phyloP scores from a whole-genome alignment of 2,797 vertebrate genomes.

The Phrynocephalus forsythii region DNA sequence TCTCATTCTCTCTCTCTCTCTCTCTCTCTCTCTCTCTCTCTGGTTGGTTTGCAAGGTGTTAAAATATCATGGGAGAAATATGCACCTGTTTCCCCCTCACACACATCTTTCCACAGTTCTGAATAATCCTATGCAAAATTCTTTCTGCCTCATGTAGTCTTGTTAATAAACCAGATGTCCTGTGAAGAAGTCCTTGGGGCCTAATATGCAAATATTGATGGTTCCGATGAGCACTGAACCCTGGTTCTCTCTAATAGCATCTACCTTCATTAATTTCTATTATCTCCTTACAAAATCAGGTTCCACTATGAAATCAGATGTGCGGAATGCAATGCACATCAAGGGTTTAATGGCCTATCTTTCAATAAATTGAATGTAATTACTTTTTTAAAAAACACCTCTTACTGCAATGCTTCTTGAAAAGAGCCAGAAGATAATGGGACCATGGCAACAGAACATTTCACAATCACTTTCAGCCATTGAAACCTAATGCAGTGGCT shows the following conservation, averaged over 20 bases:
- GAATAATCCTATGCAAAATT: slow-evolving; percentile 57
- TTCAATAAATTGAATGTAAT: slow-evolving; percentile 79
- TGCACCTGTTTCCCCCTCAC: too few species aligned
- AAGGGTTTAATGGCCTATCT: slow-evolving; percentile 71
- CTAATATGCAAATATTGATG: slow-evolving; percentile 76
- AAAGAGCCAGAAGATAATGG: slow-evolving; percentile 66
- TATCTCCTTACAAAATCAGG: slow-evolving; percentile 70
- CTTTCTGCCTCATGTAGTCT: slow-evolving; percentile 59
- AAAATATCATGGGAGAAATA: too few species aligned
- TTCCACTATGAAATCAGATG: slow-evolving; percentile 63
- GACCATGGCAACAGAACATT: slow-evolving; percentile 56
- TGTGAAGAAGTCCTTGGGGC: slow-evolving; percentile 55
- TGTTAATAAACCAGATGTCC: slow-evolving; percentile 69
- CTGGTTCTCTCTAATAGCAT: slow-evolving; percentile 71
- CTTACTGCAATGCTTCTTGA: slow-evolving; percentile 67
- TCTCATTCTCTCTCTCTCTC: slow-evolving; percentile 17
- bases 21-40: slow-evolving; percentile 15
- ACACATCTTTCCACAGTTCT: slow-evolving; percentile 43
- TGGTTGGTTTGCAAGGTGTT: not conserved
- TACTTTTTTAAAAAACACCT: slow-evolving; percentile 46
- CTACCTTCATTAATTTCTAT: slow-evolving; percentile 73
- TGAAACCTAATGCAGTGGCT: slow-evolving; percentile 62
- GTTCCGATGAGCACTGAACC: slow-evolving; percentile 66
- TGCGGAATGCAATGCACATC: slow-evolving; percentile 57
- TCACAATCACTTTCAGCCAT: slow-evolving; percentile 50